Conservation (phyloP, 2,797 vertebrate species). For the Kryptolebias ocellatus region DNA sequence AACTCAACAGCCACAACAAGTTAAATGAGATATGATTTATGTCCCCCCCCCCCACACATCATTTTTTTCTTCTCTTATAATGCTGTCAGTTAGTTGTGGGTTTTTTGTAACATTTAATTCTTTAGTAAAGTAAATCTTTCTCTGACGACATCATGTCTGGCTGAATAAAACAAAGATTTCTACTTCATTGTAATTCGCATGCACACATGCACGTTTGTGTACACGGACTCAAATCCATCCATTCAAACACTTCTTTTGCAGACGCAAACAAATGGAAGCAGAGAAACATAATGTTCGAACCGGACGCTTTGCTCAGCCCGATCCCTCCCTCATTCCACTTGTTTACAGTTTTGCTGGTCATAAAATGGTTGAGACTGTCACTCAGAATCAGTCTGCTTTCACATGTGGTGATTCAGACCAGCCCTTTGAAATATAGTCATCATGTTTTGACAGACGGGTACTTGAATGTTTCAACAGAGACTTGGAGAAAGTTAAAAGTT, state of each 20-base stretch:
- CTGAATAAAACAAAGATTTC: constrained; percentile 11
- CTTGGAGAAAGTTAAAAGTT: background rate
- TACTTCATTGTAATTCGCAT: constrained; percentile 1
- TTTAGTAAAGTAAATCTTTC: constrained; percentile 27
- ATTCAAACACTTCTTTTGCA: constrained; percentile 20
- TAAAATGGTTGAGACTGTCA: constrained; percentile 56
- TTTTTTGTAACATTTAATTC: constrained; percentile 13
- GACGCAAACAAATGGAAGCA: constrained; percentile 15
- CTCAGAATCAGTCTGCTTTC: constrained; percentile 51
- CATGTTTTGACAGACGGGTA: constrained; percentile 53
- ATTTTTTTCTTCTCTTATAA: constrained; percentile 20
- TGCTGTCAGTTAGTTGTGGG: constrained; percentile 40
- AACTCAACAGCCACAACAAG: constrained; percentile 57
- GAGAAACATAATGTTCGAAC: constrained; percentile 19
- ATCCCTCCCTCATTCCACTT: constrained; percentile 45
- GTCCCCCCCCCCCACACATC: constrained; percentile 7
- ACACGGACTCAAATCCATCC: constrained; percentile 25
- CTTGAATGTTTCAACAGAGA: constrained; percentile 22
- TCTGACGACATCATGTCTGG: constrained; percentile 24
- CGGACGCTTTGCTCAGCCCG: constrained; percentile 3
- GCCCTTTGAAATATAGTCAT: constrained; percentile 46
- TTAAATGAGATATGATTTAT: constrained; percentile 52
- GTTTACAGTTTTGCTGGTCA: constrained; percentile 55
- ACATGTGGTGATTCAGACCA: constrained; percentile 52
- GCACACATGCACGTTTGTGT: constrained; percentile 3